Conservation (phyloP, 2,888 invertebrate genomes). For the Agriopis leucophaearia region DNA sequence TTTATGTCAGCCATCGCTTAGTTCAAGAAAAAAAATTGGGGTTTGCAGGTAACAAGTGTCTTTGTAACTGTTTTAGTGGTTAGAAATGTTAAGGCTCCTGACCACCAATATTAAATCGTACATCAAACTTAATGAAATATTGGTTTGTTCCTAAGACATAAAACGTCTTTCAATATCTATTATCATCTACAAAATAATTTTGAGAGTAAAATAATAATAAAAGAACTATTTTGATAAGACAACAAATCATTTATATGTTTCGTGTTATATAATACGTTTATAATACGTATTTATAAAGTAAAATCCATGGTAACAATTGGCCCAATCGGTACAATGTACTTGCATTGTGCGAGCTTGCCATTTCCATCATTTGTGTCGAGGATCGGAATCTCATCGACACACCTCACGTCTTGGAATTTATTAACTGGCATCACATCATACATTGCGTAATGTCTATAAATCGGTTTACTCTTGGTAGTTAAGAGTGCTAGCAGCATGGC, state of each 20-base stretch:
- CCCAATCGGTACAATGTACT: conserved; percentile 36
- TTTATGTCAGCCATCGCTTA: conserved; percentile 37
- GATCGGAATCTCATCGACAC: conserved; percentile 49
- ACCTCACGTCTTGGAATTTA: conserved; percentile 55
- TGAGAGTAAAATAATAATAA: background rate
- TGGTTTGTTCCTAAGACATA: no score
- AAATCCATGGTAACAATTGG: conserved; percentile 61
- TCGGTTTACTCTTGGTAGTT: background rate
- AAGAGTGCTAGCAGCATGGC: no score
- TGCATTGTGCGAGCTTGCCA: conserved; percentile 46
- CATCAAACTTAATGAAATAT: no score
- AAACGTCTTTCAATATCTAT: no score
- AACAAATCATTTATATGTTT: background rate
- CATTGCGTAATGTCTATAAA: conserved; percentile 27
- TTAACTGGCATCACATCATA: conserved; percentile 23
- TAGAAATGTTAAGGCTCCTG: background rate
- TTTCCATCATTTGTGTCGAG: conserved; percentile 43
- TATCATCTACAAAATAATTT: background rate
- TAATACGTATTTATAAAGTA: conserved; percentile 50
- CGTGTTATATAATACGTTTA: no score
- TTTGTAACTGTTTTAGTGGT: conserved; percentile 1
- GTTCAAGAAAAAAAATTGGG: conserved; percentile 1
- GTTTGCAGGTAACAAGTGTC: background rate
- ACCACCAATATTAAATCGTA: background rate
- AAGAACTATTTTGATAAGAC: background rate